Evolutionary conservation across 1,140 invertebrate species (phyloP).

Genomic region (Paraescarpia echinospica): DNA sequence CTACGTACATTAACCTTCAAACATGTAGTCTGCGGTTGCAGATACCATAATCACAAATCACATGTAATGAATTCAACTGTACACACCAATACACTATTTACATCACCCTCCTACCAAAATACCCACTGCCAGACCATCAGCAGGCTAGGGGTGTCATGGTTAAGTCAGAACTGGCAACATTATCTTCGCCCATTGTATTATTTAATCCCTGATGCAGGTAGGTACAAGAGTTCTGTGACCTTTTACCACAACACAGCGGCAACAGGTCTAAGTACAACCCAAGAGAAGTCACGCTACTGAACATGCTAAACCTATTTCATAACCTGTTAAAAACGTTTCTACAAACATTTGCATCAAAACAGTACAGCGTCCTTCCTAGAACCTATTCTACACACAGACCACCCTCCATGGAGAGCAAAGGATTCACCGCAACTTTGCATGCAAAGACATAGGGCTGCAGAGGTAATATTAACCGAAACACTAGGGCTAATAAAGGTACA

Average conservation of each 20-base stretch:
- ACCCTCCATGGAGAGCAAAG: neutral
- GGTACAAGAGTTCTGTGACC: too few relatives aligned
- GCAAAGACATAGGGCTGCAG: neutral
- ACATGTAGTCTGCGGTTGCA: neutral
- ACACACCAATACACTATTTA: neutral
- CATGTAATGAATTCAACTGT: neutral
- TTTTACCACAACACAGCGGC: neutral
- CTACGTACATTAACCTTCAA: neutral
- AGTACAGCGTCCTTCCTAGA: neutral
- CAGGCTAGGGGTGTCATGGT: neutral
- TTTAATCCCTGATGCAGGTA: too few relatives aligned
- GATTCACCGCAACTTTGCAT: neutral
- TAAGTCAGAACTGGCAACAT: neutral
- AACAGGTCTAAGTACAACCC: neutral
- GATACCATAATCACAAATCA: neutral
- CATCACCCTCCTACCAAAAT: neutral
- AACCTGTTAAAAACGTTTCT: neutral
- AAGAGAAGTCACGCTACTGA: neutral
- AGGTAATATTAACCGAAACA: neutral
- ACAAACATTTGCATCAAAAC: neutral
- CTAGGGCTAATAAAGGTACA: neutral
- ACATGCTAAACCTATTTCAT: neutral
- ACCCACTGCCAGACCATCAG: neutral
- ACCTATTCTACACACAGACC: neutral
- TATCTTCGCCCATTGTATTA: neutral